Evolutionary conservation across 2,113 vertebrate species (phyloP).

Genomic region (Eudorcas thomsonii): DNA sequence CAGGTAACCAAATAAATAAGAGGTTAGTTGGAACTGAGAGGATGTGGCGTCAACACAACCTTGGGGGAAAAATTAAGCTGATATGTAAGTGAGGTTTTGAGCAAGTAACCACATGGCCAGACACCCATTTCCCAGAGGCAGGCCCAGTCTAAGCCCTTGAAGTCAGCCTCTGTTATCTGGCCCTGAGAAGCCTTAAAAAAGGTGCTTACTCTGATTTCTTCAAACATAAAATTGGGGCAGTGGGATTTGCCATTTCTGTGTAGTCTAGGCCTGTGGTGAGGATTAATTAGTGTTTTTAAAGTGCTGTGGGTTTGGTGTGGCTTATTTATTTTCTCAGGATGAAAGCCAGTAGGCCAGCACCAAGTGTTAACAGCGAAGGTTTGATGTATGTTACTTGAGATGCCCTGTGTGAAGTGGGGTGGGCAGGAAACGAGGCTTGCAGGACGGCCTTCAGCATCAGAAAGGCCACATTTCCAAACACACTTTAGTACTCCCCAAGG

Average conservation of each 20-base stretch:
- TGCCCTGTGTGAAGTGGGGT: conserved; percentile 20
- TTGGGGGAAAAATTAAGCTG: neutral
- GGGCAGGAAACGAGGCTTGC: neutral
- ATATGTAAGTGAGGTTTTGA: neutral
- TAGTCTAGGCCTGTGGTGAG: neutral
- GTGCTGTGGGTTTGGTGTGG: conserved; percentile 22
- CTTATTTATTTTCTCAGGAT: conserved; percentile 60
- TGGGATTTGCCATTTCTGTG: conserved; percentile 53
- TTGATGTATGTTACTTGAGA: conserved; percentile 34
- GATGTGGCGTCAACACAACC: neutral
- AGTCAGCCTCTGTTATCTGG: neutral
- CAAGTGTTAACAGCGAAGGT: conserved; percentile 20
- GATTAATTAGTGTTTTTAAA: conserved; percentile 60
- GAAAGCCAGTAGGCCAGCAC: conserved; percentile 37
- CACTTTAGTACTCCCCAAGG: neutral
- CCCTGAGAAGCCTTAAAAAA: neutral
- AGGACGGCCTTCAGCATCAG: neutral
- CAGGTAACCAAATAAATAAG: neutral
- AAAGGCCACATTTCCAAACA: conserved; percentile 28
- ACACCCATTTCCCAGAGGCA: neutral
- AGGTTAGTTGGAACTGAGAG: neutral
- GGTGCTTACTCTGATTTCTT: neutral
- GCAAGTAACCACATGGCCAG: neutral
- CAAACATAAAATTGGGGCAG: conserved; percentile 32
- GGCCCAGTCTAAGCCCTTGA: neutral